Evolutionary conservation across 2,797 vertebrate species (phyloP).

Genomic region (Xenops minutus): DNA sequence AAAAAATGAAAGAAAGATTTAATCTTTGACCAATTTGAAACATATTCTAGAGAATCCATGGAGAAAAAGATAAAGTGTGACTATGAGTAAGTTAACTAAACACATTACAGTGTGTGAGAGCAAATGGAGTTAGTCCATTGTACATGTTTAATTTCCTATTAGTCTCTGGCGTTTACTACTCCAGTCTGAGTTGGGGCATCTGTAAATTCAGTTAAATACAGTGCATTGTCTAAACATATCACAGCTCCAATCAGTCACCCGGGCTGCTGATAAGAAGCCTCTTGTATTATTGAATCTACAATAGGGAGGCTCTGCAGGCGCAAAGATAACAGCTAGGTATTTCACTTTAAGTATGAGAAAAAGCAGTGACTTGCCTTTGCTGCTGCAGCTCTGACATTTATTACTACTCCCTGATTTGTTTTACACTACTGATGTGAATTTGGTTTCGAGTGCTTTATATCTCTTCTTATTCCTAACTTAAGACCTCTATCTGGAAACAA

Average conservation of each 20-base stretch:
- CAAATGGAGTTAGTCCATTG: constrained; percentile 83
- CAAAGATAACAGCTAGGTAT: constrained; percentile 88
- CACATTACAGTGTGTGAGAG: constrained; percentile 75
- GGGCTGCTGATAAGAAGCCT: constrained; percentile 85
- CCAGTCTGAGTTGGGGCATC: constrained; percentile 76
- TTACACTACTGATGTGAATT: constrained; percentile 66
- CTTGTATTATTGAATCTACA: constrained; percentile 93
- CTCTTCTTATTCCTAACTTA: constrained; percentile 52
- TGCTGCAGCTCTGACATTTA: constrained; percentile 74
- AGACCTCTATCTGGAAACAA: constrained; percentile 47
- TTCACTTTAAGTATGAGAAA: constrained; percentile 82
- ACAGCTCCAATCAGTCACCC: constrained; percentile 88
- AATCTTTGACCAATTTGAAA: constrained; percentile 83
- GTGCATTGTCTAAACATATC: constrained; percentile 89
- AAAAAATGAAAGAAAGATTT: constrained; percentile 78
- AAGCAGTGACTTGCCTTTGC: constrained; percentile 63
- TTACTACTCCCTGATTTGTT: constrained; percentile 72
- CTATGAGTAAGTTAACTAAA: constrained; percentile 83
- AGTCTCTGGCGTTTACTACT: constrained; percentile 82
- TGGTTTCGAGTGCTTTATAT: constrained; percentile 62
- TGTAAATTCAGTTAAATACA: constrained; percentile 90
- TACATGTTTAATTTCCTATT: constrained; percentile 88
- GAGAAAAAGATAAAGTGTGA: constrained; percentile 81
- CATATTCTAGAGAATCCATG: constrained; percentile 76
- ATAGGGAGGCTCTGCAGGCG: constrained; percentile 83